Base-by-base conservation (phyloP, 2,797 vertebrate species). In the Lutjanus campechanus region DNA sequence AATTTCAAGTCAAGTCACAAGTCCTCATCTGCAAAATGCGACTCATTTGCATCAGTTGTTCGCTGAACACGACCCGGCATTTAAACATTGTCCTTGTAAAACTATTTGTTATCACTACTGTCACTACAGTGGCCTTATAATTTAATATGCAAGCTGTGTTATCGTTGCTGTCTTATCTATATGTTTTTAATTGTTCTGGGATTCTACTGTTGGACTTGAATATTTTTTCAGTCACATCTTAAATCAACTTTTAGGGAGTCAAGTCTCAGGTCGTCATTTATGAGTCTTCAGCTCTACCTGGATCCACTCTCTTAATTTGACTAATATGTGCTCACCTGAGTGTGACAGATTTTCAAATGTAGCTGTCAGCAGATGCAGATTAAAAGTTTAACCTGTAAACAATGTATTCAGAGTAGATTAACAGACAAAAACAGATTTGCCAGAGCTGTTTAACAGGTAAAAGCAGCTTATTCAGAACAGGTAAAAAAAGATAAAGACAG, bases 391-490 rank as follows among this genome's bases (percentile, higher is more conserved):
- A 69, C 74, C 69, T 58, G 61, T 46, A 72, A 87, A 84, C 67
- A 56, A 11, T 36, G 43, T 43, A n/a, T 69, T 74, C 36, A 10
- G 50, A 76, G 58, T 47, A 70, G 88, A 91, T 93, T 77, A 90
- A 56, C 74, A 70, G 67, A 58, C 44, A 68, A 59, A 62, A 77
- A 69, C 70, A 49, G 77, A 61, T 86, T 77, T 72, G 5, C 15
- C 25, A 1, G 44, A 53, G 72, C 75, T 47, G 72, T 74, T 87
- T 46, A 88, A 80, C 79, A 56, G 60, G 75, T 84, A 41, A 73
- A 89, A 90, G 83, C 85, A 64, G 85, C 83, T 91, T 87, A 88
- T 85, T 89, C 58, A 47, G 50, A 82, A 69, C 69, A 76, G 77
- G 81, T 86, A 68, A 62, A 76, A 62, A 76, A 64, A 81, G 82